These are phyloP conservation scores for Pagrus major DNA, from an alignment of 2,113 vertebrate genomes.

Conservation along the genomic window DNA sequence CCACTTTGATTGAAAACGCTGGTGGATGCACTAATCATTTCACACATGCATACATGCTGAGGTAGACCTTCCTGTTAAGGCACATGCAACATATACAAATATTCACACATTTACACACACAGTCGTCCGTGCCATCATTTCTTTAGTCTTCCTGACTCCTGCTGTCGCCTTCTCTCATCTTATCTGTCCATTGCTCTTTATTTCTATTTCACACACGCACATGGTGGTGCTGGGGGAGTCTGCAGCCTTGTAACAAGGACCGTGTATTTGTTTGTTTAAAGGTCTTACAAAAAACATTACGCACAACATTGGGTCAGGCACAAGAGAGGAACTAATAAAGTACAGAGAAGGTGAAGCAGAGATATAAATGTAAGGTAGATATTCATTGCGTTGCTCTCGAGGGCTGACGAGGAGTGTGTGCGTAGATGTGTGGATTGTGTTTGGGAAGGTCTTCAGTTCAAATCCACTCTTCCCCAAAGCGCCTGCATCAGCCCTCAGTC, in stretches of 20 bases:
- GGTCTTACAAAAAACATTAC: background rate
- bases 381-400: background rate
- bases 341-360: background rate
- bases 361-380: background rate
- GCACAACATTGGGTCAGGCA: background rate
- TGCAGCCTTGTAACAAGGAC: background rate
- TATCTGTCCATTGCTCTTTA: background rate
- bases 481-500: constrained; percentile 10
- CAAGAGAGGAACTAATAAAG: background rate
- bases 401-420: background rate
- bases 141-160: background rate
- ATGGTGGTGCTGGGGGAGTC: background rate
- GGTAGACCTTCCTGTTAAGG: background rate
- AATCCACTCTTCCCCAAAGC: background rate
- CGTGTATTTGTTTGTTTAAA: background rate
- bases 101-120: background rate
- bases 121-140: background rate
- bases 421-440: constrained; percentile 1
- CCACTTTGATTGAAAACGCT: background rate
- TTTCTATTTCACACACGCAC: background rate
- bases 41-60: background rate
- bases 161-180: background rate
- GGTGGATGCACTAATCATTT: background rate
- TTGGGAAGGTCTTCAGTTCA: constrained; percentile 17
- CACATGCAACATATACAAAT: background rate